A percentile compares a stretch with the other conserved stretches of the same genome.
Evolutionary conservation across 2,888 invertebrate species (phyloP).

Genomic region (Eurytoma californica): DNA sequence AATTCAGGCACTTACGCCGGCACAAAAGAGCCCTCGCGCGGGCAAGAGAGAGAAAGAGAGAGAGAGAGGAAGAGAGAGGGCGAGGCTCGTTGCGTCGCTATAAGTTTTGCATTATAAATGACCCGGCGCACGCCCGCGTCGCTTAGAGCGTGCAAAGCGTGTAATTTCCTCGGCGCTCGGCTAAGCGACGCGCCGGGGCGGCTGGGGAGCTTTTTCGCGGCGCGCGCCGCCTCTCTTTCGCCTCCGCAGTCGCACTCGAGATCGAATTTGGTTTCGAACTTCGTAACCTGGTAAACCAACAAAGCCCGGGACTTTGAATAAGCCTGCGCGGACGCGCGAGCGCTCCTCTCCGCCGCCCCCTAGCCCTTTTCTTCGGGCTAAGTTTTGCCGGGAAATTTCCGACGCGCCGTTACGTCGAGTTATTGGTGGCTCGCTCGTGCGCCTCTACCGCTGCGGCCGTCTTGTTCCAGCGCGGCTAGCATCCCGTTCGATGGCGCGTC

Average conservation of each 20-base stretch:
- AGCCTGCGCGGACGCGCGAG: conserved; percentile 30
- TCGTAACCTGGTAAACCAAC: conserved; percentile 64
- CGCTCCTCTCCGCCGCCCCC: not conserved
- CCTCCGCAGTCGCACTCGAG: conserved; percentile 13
- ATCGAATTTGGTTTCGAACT: conserved; percentile 44
- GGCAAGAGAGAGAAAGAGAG: not conserved
- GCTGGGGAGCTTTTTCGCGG: conserved; percentile 8
- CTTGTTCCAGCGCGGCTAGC: not conserved
- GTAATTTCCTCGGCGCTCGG: conserved; percentile 33
- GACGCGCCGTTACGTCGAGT: no score
- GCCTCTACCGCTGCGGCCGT: not conserved
- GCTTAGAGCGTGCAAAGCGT: conserved; percentile 34
- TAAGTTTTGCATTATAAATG: conserved; percentile 53
- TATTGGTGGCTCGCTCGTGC: no score
- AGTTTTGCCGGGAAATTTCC: not conserved
- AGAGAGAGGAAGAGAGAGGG: not conserved
- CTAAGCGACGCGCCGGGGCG: not conserved
- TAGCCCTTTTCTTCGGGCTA: not conserved
- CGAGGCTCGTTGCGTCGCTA: conserved; percentile 4
- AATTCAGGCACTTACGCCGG: conserved; percentile 23
- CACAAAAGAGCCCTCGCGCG: not conserved
- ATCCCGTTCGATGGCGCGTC: not conserved
- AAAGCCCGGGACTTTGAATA: conserved; percentile 61
- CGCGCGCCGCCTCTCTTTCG: conserved; percentile 4
- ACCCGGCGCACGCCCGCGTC: not conserved